Evolutionary conservation across 2,113 vertebrate genomes (phyloP).

Genomic region (Salvelinus namaycush): DNA sequence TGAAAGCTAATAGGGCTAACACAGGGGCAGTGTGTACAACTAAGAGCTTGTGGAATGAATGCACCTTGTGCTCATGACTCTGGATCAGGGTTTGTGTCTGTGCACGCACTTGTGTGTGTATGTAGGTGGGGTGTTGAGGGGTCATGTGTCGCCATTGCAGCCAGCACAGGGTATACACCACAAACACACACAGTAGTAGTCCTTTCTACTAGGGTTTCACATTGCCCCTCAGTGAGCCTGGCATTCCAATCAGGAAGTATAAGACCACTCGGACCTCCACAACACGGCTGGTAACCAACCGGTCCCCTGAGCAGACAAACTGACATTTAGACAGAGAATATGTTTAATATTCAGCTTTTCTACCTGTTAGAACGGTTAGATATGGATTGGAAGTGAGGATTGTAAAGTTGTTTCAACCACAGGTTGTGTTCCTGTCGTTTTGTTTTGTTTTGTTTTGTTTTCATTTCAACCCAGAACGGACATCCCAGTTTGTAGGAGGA

Average conservation of each 20-base stretch:
- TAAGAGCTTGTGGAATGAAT: slow-evolving; percentile 4
- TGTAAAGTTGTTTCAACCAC: not conserved
- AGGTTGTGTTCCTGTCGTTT: too few species aligned
- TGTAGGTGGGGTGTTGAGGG: not conserved
- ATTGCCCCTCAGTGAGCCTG: slow-evolving; percentile 45
- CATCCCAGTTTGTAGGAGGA: slow-evolving; percentile 60
- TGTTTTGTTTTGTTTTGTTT: not conserved
- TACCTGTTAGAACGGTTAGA: not conserved
- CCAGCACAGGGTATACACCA: slow-evolving; percentile 26
- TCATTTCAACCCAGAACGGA: not conserved
- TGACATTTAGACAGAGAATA: slow-evolving; percentile 1
- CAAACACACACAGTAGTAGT: slow-evolving; percentile 35
- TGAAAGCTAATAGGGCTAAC: not conserved
- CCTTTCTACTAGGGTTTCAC: slow-evolving; percentile 56
- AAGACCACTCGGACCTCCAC: slow-evolving; percentile 15
- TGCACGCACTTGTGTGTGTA: slow-evolving; percentile 1
- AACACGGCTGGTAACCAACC: slow-evolving; percentile 8
- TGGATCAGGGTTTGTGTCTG: not conserved
- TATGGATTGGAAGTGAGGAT: not conserved
- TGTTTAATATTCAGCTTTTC: not conserved
- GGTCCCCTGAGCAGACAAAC: slow-evolving; percentile 7
- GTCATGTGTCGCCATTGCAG: not conserved
- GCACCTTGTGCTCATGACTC: slow-evolving; percentile 18
- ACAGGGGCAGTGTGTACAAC: slow-evolving; percentile 18
- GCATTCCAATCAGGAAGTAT: slow-evolving; percentile 42